Base-by-base conservation (phyloP, 1,140 invertebrate species). In the Nilaparvata lugens region DNA sequence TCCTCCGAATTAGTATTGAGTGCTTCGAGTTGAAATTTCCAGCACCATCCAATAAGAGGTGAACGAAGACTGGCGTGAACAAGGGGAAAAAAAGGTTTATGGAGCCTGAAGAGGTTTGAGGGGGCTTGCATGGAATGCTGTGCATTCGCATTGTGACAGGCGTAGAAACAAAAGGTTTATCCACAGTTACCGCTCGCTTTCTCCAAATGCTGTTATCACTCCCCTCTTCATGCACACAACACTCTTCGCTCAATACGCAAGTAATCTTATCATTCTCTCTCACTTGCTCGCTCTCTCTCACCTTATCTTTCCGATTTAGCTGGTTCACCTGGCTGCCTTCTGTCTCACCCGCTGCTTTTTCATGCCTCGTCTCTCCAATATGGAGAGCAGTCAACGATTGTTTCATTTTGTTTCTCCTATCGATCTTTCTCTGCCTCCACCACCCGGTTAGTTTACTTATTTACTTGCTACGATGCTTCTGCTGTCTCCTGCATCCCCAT, bases 291-390 rank as follows among this genome's bases (percentile, higher is more conserved):
- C 23, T 58, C 57, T 51, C 52, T 43, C 43, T 13, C 45, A 56
- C 45, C n/a, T 35, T 24, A 11, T 23, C 25, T 38, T 16, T 56
- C 5, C 28, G 23, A 35, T 35, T 35, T 35, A 35, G 31, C 31
- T 38, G 19, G 31, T 38, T 42, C 52, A 38, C 51, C 35, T 35
- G 9, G 19, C 35, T 21, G 13, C 54, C 21, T 31, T 60, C 9
- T 16, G 16, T 55, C 58, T 60, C 51, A 7, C 19, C 35, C 23
- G 54, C 52, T 60, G 21, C 51, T 60, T 35, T 55, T 35, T 35
- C 31, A 35, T 35, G 31, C 31, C 31, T 35, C 31, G 31, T 11
- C 31, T 35, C 31, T 11, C 31, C 31, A 35, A 35, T 35, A 35
- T 11, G 31, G 31, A 35, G 31, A 35, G 9, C 31, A 35, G n/a